Base-by-base conservation (phyloP, 2,113 vertebrate species). In the Podilymbus podiceps region DNA sequence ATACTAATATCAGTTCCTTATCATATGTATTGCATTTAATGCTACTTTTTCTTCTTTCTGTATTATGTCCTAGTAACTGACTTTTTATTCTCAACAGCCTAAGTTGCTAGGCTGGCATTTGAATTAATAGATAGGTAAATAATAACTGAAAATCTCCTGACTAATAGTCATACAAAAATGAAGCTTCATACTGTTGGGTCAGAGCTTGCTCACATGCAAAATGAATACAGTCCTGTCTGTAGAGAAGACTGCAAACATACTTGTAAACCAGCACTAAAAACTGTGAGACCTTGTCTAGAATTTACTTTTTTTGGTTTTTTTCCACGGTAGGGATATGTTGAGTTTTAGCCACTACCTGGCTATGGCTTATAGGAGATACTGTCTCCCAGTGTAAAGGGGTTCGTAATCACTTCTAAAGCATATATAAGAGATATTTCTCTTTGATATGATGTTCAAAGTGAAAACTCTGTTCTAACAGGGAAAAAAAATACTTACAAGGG, bases 401-500 rank as follows among this genome's bases (percentile, higher is more conserved):
- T 79, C 31, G 28, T 55, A 88, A 93, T 80, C 67, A 86, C 59
- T 90, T 93, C 47, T 91, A 90, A 90, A 92, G n/a, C 53, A 66
- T 24, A 46, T 71, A 64, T 30, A 77, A 86, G 88, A 80, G 0
- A 22, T 47, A 84, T 27, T 91, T 90, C 50, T 71, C 64, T 93
- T 95, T 91, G 82, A 91, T 81, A 88, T 28, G 31, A 12, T 80
- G 64, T 84, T 92, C 88, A 90, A 96, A 96, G 85, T 35, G 52
- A 94, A 96, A 95, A 71, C 0, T 2, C 6, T 35, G n/a, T 63
- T 93, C 42, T 77, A 80, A 77, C 30, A 63, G 28, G 4, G 6
- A 30, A 35, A 62, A 86, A 68, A 89, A 53, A 58, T 8, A 64
- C 38, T 77, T 78, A 53, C 20, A 85, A 62, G 59, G 2, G 28